A percentile compares a stretch with the other conserved stretches of the same genome.
These are phyloP conservation scores for Drosophila acutilabella DNA, from an alignment of 2,888 invertebrate genomes.

Conservation along the genomic window DNA sequence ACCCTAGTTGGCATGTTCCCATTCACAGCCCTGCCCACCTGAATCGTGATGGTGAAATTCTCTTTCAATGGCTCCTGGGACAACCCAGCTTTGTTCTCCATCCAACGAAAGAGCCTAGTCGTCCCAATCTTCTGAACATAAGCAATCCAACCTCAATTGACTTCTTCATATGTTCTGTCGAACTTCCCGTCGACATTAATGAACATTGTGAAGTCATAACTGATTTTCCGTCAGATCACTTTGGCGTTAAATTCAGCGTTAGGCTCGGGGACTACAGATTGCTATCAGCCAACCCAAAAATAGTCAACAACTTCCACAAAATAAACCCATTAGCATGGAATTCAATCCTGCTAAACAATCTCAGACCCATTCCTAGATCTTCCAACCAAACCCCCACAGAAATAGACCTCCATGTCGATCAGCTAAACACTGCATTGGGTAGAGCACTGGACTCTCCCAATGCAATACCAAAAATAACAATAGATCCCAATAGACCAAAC, in stretches of 20 bases:
- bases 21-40: not conserved
- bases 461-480: conserved; percentile 7
- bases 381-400: not conserved
- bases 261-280: not conserved
- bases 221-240: conserved; percentile 15
- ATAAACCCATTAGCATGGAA: conserved; percentile 8
- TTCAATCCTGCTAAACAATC: not conserved
- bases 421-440: not conserved
- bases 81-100: not conserved
- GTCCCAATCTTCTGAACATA: not conserved
- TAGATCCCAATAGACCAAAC: not conserved
- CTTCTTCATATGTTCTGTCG: conserved; percentile 6
- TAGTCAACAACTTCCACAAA: conserved; percentile 5
- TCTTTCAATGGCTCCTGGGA: not conserved
- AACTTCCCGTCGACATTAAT: not conserved
- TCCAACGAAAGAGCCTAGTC: not conserved
- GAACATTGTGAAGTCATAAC: not conserved
- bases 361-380: not conserved
- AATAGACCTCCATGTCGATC: not conserved
- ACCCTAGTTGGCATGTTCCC: conserved; percentile 19
- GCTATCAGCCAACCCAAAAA: not conserved
- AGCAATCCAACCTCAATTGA: conserved; percentile 14
- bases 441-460: not conserved
- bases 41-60: not conserved
- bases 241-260: not conserved